Evolutionary conservation across 2,113 vertebrate species (phyloP), one percentile per base, ranked within the genome.

Genomic region (Centropus unirufus): DNA sequence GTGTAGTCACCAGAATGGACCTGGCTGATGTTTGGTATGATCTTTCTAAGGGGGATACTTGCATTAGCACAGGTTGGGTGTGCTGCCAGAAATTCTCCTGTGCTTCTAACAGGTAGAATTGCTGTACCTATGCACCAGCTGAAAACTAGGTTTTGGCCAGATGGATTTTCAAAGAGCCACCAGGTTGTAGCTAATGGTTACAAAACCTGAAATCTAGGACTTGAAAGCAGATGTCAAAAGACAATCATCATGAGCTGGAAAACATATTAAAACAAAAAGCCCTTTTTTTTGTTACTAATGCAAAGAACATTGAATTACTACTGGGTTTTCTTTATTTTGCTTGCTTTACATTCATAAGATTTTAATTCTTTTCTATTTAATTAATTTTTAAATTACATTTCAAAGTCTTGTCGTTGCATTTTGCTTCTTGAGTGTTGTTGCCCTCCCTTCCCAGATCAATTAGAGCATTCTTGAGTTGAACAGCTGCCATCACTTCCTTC

Each of bases 111-210:
- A 26, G 63, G 46, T 29, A 23, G 17, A 7, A 24, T 52, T 58
- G 67, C 67, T 5, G 2, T 42, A 20, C 29, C 34, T 21, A 32
- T 0, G 4, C 0, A 2, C 20, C 51, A 59, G 21, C 22, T 62
- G 39, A 69, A 55, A 83, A 8, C 11, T 78, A 52, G 32, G 15
- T 23, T 1, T 14, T 19, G 34, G 49, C 30, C 26, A 59, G 24
- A 24, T 77, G 47, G 42, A 11, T 47, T 89, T 70, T 67, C 42
- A 70, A 80, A 55, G 14, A 68, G 15, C 27, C 15, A 14, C 64
- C 32, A 63, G 24, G 47, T n/a, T 58, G 32, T 13, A 12, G 34
- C 27, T 54, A 46, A 30, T 44, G 17, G 54, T 52, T 73, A 64
- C 40, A 20, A 76, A 49, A 69, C 10, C 4, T 40, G 23, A 74